phyloP scores from a whole-genome alignment of 2,113 vertebrate species.

The Ptyas mucosa region DNA sequence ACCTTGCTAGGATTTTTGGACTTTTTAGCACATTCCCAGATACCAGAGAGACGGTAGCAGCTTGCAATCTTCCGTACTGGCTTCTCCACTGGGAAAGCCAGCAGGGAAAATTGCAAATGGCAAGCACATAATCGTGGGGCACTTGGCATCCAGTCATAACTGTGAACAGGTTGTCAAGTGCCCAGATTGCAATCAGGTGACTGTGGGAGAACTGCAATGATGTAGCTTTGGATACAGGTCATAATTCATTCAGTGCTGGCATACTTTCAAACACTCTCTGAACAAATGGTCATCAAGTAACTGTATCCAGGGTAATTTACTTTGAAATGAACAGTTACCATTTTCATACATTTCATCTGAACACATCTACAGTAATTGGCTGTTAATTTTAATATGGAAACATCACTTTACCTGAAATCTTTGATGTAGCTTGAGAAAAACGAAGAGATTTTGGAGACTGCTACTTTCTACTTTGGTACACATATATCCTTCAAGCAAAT shows the following conservation, averaged over 20 bases:
- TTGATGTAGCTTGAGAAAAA: neutral
- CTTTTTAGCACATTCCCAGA: neutral
- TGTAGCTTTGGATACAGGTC: no score
- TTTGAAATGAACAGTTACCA: neutral
- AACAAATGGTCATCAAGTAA: no score
- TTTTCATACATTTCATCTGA: accelerated
- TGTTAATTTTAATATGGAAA: neutral
- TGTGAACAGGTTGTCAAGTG: neutral
- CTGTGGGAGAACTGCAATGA: neutral
- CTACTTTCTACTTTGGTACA: neutral
- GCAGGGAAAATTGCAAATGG: neutral
- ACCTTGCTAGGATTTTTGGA: neutral
- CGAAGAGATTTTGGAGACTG: neutral
- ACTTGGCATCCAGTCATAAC: neutral
- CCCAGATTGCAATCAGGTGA: neutral
- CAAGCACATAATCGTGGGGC: neutral
- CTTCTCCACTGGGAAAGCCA: neutral
- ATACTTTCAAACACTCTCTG: no score
- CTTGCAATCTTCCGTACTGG: neutral
- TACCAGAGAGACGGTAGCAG: neutral
- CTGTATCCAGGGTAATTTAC: neutral
- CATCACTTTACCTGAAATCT: neutral
- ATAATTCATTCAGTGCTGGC: no score
- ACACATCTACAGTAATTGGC: neutral
- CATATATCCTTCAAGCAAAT: neutral